Conservation (phyloP, 2,113 vertebrate genomes). For the Andinoacara biseriatus region DNA sequence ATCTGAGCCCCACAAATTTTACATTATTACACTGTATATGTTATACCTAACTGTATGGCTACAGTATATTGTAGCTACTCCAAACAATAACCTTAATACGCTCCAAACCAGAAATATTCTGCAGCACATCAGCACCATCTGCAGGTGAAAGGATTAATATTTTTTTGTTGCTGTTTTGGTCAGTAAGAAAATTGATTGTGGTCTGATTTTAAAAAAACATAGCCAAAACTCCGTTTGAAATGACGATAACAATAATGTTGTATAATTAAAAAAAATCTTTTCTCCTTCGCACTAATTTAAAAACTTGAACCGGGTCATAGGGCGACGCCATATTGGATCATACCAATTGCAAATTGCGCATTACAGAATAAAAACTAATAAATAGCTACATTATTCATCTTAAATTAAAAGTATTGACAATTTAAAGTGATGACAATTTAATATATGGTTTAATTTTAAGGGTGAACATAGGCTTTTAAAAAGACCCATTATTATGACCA, state of each 20-base stretch:
- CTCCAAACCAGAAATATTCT: not conserved
- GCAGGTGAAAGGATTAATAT: not conserved
- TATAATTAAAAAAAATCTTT: not conserved
- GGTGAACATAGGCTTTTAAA: accelerated
- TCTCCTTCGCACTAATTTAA: not conserved
- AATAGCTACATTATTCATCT: accelerated
- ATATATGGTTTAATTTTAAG: accelerated
- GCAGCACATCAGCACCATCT: slow-evolving; percentile 46
- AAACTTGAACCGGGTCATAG: not conserved
- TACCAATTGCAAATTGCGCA: slow-evolving; percentile 30
- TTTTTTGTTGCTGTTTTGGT: not conserved
- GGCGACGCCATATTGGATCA: slow-evolving; percentile 59
- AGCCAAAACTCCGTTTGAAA: not conserved
- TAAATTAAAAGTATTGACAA: accelerated
- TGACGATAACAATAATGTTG: not conserved
- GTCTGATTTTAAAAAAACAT: not conserved
- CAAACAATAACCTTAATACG: not conserved
- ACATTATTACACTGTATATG: not conserved
- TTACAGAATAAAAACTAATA: not conserved
- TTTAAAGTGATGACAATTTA: accelerated
- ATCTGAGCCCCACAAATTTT: not conserved
- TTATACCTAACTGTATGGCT: not conserved
- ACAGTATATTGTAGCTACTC: not conserved
- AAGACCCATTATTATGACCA: not conserved
- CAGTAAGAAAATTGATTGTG: not conserved